A percentile compares a stretch with the other conserved stretches of the same genome.
Evolutionary conservation across 2,113 vertebrate species (phyloP).

Genomic region (Nyctibius bracteatus): DNA sequence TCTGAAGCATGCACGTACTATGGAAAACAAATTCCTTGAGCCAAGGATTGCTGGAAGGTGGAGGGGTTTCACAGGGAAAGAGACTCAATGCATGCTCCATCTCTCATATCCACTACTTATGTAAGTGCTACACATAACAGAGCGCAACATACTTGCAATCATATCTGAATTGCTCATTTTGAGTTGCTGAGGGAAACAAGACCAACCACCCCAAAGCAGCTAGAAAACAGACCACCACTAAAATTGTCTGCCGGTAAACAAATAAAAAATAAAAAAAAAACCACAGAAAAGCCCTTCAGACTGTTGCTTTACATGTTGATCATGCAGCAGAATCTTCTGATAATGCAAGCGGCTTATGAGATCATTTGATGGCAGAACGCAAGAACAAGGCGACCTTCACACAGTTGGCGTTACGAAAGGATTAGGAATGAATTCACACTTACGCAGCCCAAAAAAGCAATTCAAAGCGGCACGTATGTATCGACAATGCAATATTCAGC

Average conservation of each 20-base stretch:
- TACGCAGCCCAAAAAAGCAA: neutral
- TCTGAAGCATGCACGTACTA: neutral
- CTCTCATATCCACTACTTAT: neutral
- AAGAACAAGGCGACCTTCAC: neutral
- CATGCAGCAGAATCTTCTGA: neutral
- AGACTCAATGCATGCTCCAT: neutral
- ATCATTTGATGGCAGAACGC: neutral
- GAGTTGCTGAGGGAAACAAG: neutral
- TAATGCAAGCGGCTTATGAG: neutral
- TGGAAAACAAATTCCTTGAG: neutral
- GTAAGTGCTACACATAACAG: neutral
- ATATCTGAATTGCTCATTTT: neutral
- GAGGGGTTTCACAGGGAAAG: neutral
- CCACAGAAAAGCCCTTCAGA: neutral
- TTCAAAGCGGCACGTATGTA: neutral
- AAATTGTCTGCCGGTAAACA: neutral
- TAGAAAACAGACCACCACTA: neutral
- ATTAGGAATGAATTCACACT: neutral
- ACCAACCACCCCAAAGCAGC: neutral
- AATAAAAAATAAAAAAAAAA: neutral
- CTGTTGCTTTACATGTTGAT: neutral
- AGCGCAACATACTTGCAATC: neutral
- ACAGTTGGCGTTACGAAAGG: fast-evolving
- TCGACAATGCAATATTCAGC: neutral
- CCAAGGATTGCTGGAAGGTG: neutral